phyloP scores from a whole-genome alignment of 2,797 vertebrate species.

The Hoplostethus mediterraneus region DNA sequence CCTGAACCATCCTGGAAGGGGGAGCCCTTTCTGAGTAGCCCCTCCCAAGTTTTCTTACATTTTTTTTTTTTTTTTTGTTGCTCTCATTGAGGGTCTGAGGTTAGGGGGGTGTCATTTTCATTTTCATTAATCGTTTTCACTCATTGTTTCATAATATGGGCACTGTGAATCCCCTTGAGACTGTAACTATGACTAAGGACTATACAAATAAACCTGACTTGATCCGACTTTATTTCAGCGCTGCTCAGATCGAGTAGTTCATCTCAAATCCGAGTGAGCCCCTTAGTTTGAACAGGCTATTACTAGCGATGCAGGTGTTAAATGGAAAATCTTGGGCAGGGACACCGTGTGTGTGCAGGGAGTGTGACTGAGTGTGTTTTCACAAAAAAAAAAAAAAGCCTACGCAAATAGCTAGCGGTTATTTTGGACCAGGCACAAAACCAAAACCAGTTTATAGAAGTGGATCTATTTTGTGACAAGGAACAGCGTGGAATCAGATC shows the following conservation, averaged over 20 bases:
- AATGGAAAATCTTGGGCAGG: neutral
- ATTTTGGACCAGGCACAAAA: slow-evolving; percentile 39
- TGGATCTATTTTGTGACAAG: slow-evolving; percentile 55
- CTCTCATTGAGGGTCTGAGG: too few relatives aligned
- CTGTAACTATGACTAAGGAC: too few relatives aligned
- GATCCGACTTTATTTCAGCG: too few relatives aligned
- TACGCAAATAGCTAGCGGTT: slow-evolving; percentile 31
- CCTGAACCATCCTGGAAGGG: too few relatives aligned
- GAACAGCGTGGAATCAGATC: slow-evolving; percentile 33
- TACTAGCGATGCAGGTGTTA: slow-evolving; percentile 6
- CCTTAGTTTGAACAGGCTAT: slow-evolving; percentile 14
- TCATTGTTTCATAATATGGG: too few relatives aligned
- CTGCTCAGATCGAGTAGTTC: neutral
- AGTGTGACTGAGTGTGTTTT: slow-evolving; percentile 35
- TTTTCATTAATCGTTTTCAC: too few relatives aligned
- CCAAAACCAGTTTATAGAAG: slow-evolving; percentile 36
- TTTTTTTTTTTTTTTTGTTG: too few relatives aligned
- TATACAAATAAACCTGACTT: too few relatives aligned
- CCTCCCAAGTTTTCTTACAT: too few relatives aligned
- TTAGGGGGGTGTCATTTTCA: too few relatives aligned
- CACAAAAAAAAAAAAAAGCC: slow-evolving; percentile 1
- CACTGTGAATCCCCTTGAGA: too few relatives aligned
- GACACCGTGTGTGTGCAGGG: neutral
- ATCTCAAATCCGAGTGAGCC: neutral
- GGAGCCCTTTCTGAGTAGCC: too few relatives aligned